phyloP scores from a whole-genome alignment of 53 echinoderm and acorn worm genomes.

The Stichopus horrens region DNA sequence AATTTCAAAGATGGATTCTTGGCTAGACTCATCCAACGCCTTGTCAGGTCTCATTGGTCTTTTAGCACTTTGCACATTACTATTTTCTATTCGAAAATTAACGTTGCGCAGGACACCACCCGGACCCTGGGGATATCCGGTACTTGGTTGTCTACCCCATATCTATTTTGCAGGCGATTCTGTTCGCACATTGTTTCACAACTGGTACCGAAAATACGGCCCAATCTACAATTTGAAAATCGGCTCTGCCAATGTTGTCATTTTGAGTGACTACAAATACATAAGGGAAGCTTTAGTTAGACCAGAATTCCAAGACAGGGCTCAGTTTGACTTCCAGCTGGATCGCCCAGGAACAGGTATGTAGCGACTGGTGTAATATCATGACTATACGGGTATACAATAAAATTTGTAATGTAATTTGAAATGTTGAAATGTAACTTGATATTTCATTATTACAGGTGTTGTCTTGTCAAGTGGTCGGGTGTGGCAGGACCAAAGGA shows the following conservation, averaged over 20 bases:
- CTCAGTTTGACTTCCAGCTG: background rate
- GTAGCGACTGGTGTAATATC: background rate
- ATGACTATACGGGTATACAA: too few species aligned
- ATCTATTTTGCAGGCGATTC: background rate
- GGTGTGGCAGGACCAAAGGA: conserved; percentile 42
- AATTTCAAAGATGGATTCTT: too few species aligned
- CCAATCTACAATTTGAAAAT: conserved; percentile 51
- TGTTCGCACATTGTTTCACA: conserved; percentile 37
- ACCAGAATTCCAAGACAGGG: conserved; percentile 28
- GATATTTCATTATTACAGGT: background rate
- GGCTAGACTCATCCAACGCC: too few species aligned
- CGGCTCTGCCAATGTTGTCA: background rate
- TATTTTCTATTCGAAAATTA: background rate
- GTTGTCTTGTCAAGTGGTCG: conserved; percentile 8
- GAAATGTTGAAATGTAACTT: background rate
- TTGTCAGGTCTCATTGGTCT: background rate
- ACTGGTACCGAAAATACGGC: conserved; percentile 60
- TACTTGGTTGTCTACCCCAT: conserved; percentile 64
- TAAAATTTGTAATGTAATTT: too few species aligned
- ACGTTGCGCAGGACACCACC: conserved; percentile 50
- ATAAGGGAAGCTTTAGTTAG: background rate
- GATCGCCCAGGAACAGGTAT: conserved; percentile 5
- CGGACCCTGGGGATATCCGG: conserved; percentile 71
- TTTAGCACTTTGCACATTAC: background rate
- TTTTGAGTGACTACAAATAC: background rate